phyloP scores from a whole-genome alignment of 2,113 vertebrate genomes.

The Nymphicus hollandicus region DNA sequence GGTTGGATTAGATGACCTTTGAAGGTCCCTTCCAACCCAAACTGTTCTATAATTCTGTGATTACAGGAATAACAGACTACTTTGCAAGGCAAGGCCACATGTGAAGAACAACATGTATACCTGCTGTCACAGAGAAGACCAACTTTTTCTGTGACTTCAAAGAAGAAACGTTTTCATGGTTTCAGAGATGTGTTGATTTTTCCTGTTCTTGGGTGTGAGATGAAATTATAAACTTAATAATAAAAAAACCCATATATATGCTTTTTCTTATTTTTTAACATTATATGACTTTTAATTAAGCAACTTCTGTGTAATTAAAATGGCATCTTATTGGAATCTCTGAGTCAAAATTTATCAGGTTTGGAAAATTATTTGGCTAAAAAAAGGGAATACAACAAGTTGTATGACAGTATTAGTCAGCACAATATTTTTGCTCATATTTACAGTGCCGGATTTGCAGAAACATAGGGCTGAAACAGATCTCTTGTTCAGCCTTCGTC shows the following conservation, averaged over 20 bases:
- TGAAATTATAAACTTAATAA: not conserved
- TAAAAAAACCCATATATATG: not conserved
- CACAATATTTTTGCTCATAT: accelerated
- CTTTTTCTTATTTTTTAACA: not conserved
- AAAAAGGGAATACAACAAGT: not conserved
- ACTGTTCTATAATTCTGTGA: not conserved
- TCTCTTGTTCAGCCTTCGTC: not conserved
- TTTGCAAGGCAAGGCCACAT: not conserved
- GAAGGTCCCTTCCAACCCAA: not conserved
- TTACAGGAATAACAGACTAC: not conserved
- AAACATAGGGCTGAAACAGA: not conserved
- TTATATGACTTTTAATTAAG: not conserved
- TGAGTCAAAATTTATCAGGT: not conserved
- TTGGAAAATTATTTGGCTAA: not conserved
- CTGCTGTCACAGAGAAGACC: not conserved
- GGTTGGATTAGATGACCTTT: not conserved
- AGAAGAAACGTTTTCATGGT: not conserved
- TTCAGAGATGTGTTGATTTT: accelerated
- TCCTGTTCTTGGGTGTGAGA: not conserved
- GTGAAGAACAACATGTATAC: not conserved
- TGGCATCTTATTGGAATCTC: not conserved
- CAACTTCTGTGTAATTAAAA: not conserved
- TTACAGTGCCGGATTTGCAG: not conserved
- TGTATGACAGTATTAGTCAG: not conserved
- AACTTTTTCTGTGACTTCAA: not conserved